These are phyloP conservation scores for Delia radicum DNA, from an alignment of 1,140 invertebrate genomes.

Conservation along the genomic window DNA sequence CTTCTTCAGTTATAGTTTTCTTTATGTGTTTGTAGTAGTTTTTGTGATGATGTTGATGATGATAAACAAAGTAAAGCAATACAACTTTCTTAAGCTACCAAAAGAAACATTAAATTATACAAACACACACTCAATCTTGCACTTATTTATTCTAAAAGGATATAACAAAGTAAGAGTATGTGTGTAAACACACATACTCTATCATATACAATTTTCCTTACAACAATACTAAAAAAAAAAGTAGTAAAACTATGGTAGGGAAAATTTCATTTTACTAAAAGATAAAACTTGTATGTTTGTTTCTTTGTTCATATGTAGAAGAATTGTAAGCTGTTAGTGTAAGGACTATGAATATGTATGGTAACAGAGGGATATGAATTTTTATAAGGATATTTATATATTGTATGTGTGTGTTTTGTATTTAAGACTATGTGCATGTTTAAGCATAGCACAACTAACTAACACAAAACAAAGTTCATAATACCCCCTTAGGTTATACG, in stretches of 20 bases:
- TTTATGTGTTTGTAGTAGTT: neutral
- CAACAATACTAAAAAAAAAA: neutral
- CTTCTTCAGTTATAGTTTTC: neutral
- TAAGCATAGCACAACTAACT: neutral
- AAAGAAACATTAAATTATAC: conserved; percentile 5
- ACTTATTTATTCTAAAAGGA: neutral
- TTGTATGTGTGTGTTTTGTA: neutral
- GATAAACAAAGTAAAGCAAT: conserved; percentile 15
- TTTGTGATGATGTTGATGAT: neutral
- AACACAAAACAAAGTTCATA: neutral
- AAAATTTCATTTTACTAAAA: conserved; percentile 17
- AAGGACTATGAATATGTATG: neutral
- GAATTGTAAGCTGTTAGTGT: neutral
- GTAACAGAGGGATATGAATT: neutral
- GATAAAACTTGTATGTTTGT: neutral
- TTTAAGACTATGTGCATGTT: neutral
- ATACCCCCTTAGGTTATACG: conserved; percentile 7
- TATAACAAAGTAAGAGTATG: neutral
- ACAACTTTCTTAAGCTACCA: conserved; percentile 15
- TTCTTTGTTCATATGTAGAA: neutral
- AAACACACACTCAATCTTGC: neutral
- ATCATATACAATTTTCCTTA: neutral
- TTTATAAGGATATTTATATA: neutral
- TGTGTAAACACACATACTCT: too few species aligned
- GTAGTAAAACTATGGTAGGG: too few species aligned